These are phyloP conservation scores for Maniola hyperantus DNA, from an alignment of 2,888 invertebrate genomes.

Conservation along the genomic window DNA sequence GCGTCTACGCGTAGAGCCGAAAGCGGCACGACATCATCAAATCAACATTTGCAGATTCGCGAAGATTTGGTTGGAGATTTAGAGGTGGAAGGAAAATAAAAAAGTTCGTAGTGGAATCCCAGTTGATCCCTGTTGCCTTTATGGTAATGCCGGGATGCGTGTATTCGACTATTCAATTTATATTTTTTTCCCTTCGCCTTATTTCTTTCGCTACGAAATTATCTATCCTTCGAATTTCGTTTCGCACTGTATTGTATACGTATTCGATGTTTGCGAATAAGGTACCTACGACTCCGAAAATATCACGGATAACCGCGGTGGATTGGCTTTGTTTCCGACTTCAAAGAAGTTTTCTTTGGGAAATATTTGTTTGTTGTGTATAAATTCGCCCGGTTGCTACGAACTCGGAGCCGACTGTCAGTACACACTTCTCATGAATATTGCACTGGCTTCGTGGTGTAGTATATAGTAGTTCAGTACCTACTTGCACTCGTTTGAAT, in stretches of 20 bases:
- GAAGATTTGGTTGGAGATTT: constrained; percentile 81
- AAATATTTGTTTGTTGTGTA: constrained; percentile 75
- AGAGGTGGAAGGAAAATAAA: constrained; percentile 83
- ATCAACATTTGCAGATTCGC: constrained; percentile 84
- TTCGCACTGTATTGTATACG: constrained; percentile 81
- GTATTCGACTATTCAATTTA: constrained; percentile 83
- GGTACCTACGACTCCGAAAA: constrained; percentile 78
- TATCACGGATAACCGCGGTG: constrained; percentile 79
- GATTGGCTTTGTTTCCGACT: constrained; percentile 80
- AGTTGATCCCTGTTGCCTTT: constrained; percentile 81
- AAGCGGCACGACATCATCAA: constrained; percentile 72
- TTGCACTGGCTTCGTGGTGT: constrained; percentile 47
- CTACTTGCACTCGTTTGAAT: not conserved
- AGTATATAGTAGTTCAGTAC: constrained; percentile 26
- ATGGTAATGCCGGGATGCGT: constrained; percentile 82
- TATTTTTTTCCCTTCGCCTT: constrained; percentile 80
- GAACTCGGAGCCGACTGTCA: constrained; percentile 41
- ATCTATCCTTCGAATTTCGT: constrained; percentile 82
- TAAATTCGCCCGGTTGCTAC: constrained; percentile 59
- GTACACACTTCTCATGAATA: constrained; percentile 52
- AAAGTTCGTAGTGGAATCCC: constrained; percentile 82
- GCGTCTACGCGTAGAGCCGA: constrained; percentile 26
- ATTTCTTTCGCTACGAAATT: constrained; percentile 79
- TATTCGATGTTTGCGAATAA: constrained; percentile 81
- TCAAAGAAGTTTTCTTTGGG: constrained; percentile 77